These are phyloP conservation scores for Bilobella aurantiaca DNA, from an alignment of 1,140 invertebrate genomes.

Conservation along the genomic window DNA sequence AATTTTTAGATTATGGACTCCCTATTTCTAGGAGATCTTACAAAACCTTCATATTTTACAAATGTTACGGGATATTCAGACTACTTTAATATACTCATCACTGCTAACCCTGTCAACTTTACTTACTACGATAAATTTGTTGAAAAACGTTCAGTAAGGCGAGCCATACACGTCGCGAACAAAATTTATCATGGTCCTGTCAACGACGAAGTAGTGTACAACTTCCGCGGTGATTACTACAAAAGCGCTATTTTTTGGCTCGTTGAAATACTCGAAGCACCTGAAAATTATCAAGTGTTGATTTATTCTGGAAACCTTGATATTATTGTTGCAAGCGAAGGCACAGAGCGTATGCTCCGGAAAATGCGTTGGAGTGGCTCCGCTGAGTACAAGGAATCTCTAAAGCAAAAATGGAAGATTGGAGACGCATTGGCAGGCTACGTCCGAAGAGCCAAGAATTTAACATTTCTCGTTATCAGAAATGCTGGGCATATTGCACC, in stretches of 20 bases:
- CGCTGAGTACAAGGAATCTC: too few relatives aligned
- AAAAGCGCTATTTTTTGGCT: conserved; percentile 6
- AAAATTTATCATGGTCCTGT: conserved; percentile 37
- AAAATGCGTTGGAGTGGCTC: conserved; percentile 15
- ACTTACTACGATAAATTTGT: conserved; percentile 42
- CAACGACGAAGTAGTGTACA: neutral
- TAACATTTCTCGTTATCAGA: conserved; percentile 14
- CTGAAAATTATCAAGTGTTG: conserved; percentile 26
- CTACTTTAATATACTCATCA: conserved; percentile 46
- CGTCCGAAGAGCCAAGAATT: conserved; percentile 5
- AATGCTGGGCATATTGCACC: conserved; percentile 46
- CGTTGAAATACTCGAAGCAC: conserved; percentile 25
- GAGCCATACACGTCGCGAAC: conserved; percentile 47
- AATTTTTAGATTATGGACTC: too few relatives aligned
- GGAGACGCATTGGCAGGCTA: conserved; percentile 11
- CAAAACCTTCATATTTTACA: conserved; percentile 42
- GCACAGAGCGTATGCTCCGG: conserved; percentile 12
- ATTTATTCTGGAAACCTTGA: conserved; percentile 30
- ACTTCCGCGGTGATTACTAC: conserved; percentile 9
- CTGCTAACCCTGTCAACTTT: conserved; percentile 40
- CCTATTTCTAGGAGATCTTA: too few relatives aligned
- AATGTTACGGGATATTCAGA: conserved; percentile 43
- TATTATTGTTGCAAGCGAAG: conserved; percentile 25
- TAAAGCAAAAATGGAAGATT: neutral
- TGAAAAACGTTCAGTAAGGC: conserved; percentile 38